phyloP scores from a whole-genome alignment of 2,113 vertebrate genomes.

The Amazona guildingii region DNA sequence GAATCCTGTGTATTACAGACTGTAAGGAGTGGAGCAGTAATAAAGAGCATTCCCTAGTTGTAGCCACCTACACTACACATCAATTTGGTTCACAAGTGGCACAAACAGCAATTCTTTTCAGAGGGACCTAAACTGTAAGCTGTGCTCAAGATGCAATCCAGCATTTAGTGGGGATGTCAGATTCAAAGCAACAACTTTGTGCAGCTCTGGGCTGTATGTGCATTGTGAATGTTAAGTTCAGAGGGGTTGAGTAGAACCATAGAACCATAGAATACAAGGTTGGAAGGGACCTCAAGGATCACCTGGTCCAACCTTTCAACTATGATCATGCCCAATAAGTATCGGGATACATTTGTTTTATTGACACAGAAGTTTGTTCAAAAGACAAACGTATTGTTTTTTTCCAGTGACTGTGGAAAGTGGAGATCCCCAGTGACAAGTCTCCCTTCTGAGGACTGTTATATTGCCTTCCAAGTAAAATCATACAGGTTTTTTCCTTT shows the following conservation, averaged over 20 bases:
- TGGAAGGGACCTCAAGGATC: background rate
- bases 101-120: background rate
- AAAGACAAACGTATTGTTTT: background rate
- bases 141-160: background rate
- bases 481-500: background rate
- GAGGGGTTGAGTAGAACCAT: background rate
- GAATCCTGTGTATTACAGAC: background rate
- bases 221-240: background rate
- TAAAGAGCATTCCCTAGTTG: background rate
- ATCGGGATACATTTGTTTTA: background rate
- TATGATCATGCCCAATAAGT: rapidly evolving
- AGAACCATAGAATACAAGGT: background rate
- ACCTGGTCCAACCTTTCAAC: background rate
- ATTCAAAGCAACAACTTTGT: background rate
- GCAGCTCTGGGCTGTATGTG: background rate
- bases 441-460: background rate
- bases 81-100: background rate
- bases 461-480: background rate
- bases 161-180: background rate
- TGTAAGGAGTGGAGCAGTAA: background rate
- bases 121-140: background rate
- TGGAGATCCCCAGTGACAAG: background rate
- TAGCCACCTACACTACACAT: background rate
- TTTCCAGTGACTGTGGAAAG: background rate
- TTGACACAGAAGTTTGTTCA: background rate